Percentiles rank a stretch among this genome's conserved stretches.
These are phyloP conservation scores for Sciaenops ocellatus DNA, from an alignment of 2,797 vertebrate species.

Conservation along the genomic window DNA sequence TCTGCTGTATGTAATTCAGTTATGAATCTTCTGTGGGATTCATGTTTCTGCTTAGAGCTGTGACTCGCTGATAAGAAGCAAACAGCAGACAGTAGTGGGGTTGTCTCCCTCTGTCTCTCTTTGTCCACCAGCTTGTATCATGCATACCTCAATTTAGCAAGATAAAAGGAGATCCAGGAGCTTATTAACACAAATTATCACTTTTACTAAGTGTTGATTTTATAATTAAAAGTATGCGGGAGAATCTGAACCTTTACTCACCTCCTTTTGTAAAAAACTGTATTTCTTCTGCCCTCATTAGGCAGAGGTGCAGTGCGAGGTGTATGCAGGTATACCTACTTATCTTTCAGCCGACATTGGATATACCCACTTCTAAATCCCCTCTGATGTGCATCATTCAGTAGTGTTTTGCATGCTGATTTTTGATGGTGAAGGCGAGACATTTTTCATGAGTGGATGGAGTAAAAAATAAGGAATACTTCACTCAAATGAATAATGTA, in stretches of 20 bases:
- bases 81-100: constrained; percentile 5
- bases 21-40: constrained; percentile 34
- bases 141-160: neutral
- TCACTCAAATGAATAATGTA: too few species aligned
- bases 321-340: too few species aligned
- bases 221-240: neutral
- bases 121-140: neutral
- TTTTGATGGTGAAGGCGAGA: too few species aligned
- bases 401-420: too few species aligned
- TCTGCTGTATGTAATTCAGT: constrained; percentile 32
- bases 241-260: neutral
- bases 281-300: neutral
- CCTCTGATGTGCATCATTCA: too few species aligned
- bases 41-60: constrained; percentile 46
- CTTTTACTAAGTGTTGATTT: constrained; percentile 10
- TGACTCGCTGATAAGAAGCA: constrained; percentile 26
- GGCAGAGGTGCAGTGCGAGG: too few species aligned
- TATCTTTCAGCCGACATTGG: too few species aligned
- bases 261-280: neutral
- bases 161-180: neutral
- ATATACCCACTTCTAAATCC: too few species aligned
- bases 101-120: constrained; percentile 19
- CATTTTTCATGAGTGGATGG: too few species aligned
- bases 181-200: constrained; percentile 6
- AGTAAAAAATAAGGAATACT: too few species aligned